These are phyloP conservation scores for Acipenser transmontanus DNA, from an alignment of 2,797 vertebrate species.

Conservation along the genomic window DNA sequence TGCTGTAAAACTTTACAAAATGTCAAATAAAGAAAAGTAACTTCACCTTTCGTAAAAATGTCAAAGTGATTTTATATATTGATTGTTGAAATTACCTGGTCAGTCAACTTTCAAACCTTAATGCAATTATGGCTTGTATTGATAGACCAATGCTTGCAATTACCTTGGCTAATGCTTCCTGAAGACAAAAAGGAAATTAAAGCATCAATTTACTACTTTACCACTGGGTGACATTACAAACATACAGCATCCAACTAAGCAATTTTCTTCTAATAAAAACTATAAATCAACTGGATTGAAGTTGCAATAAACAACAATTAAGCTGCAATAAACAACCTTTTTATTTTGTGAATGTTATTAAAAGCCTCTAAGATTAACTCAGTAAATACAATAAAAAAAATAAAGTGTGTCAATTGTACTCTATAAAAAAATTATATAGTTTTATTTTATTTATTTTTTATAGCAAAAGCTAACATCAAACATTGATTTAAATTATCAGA, in stretches of 20 bases:
- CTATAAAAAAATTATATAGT: neutral
- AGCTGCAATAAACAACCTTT: neutral
- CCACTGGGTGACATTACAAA: neutral
- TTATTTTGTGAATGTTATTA: neutral
- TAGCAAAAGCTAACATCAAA: neutral
- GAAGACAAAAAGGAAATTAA: neutral
- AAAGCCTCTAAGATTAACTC: neutral
- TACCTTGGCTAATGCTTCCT: neutral
- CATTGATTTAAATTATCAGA: no score
- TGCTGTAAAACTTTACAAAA: neutral
- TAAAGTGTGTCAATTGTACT: neutral
- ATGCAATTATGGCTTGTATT: neutral
- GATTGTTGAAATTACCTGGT: neutral
- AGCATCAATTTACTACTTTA: neutral
- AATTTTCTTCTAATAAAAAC: neutral
- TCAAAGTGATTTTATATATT: conserved; percentile 1
- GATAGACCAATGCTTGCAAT: conserved; percentile 1
- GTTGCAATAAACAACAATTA: neutral
- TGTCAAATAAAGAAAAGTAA: neutral
- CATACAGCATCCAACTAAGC: neutral
- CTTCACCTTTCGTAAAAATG: neutral
- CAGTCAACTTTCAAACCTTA: neutral
- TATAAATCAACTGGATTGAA: neutral
- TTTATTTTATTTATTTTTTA: neutral
- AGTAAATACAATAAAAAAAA: neutral